Conservation (phyloP, 2,113 vertebrate species). For the Grammomys surdaster region DNA sequence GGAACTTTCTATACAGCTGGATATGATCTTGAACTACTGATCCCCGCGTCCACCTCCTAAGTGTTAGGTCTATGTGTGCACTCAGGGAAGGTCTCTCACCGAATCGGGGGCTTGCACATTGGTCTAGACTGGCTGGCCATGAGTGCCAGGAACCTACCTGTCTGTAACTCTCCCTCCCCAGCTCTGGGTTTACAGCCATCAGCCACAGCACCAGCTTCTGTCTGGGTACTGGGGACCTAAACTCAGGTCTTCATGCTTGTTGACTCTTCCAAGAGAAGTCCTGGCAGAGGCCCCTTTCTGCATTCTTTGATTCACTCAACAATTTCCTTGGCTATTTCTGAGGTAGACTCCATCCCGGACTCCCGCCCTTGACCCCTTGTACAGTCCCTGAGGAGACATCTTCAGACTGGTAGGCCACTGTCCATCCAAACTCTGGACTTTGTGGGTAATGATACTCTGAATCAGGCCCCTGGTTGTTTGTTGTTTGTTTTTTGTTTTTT, state of each 20-base stretch:
- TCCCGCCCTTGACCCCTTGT: not conserved
- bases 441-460: not conserved
- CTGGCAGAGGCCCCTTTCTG: not conserved
- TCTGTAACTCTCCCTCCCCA: not conserved
- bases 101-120: not conserved
- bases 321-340: not conserved
- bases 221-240: not conserved
- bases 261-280: not conserved
- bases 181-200: not conserved
- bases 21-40: not conserved
- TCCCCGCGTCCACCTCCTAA: not conserved
- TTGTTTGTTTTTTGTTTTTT: not conserved
- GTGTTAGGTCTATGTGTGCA: not conserved
- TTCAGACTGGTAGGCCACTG: not conserved
- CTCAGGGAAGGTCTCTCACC: not conserved
- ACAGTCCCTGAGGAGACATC: not conserved
- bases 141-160: not conserved
- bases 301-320: constrained; percentile 41
- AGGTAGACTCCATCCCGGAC: not conserved
- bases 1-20: not conserved
- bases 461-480: not conserved
- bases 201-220: not conserved
- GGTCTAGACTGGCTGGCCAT: not conserved
- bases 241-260: not conserved
- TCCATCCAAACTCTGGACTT: not conserved